Evolutionary conservation across 2,888 invertebrate genomes (phyloP).

Genomic region (Panorpa germanica): DNA sequence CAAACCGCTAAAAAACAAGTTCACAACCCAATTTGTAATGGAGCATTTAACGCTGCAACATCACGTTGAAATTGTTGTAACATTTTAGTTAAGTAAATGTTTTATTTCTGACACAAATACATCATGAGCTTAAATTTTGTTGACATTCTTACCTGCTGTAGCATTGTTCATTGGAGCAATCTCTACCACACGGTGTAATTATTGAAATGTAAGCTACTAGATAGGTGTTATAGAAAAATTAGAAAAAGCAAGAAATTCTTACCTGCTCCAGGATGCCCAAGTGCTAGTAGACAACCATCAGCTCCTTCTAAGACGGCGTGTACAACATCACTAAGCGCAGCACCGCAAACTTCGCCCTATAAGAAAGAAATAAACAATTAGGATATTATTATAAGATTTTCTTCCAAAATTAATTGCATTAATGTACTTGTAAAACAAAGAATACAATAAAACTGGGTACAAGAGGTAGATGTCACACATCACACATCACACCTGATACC

Average conservation of each 20-base stretch:
- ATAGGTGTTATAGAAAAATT: constrained; percentile 3
- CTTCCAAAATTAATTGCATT: constrained; percentile 7
- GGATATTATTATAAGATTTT: constrained; percentile 1
- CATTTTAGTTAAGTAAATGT: too few species aligned
- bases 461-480: constrained; percentile 1
- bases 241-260: constrained; percentile 20
- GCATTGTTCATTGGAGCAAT: too few species aligned
- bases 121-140: too few species aligned
- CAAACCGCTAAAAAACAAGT: too few species aligned
- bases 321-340: constrained; percentile 82
- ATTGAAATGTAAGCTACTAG: too few species aligned
- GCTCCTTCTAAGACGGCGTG: constrained; percentile 89
- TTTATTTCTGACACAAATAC: too few species aligned
- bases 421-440: constrained; percentile 1
- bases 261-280: constrained; percentile 78
- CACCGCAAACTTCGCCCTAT: constrained; percentile 81
- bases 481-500: not conserved
- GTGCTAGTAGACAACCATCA: constrained; percentile 81
- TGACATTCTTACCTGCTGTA: not conserved
- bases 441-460: not conserved
- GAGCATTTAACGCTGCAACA: too few species aligned
- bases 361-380: constrained; percentile 23
- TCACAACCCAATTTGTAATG: too few species aligned
- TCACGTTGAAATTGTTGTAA: too few species aligned
- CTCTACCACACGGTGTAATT: too few species aligned